Evolutionary conservation across 2,888 invertebrate genomes (phyloP).

Genomic region (Corbicula japonica): DNA sequence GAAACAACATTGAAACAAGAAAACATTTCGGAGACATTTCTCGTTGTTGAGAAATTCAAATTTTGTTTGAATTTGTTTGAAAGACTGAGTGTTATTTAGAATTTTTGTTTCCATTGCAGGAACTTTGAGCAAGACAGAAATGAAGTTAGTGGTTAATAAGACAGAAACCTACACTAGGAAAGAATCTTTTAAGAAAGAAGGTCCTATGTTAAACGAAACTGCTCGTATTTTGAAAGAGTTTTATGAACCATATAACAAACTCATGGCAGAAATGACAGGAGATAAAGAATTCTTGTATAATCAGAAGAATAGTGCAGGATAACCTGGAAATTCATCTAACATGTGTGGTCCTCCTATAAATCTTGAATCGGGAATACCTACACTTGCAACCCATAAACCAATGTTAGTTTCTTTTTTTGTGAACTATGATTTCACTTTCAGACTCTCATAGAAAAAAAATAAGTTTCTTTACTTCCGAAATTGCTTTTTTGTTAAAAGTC

Average conservation of each 20-base stretch:
- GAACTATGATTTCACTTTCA: too few species aligned
- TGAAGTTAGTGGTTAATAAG: conserved; percentile 3
- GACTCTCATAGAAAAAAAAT: too few species aligned
- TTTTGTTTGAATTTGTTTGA: conserved; percentile 4
- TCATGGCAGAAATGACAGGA: conserved; percentile 49
- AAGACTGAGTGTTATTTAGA: background rate
- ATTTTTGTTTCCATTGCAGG: conserved; percentile 17
- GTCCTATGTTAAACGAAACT: conserved; percentile 63
- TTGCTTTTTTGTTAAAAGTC: too few species aligned
- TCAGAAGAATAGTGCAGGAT: too few species aligned
- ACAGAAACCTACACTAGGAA: conserved; percentile 13
- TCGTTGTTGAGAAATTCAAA: too few species aligned
- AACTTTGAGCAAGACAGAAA: background rate
- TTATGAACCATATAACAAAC: conserved; percentile 65
- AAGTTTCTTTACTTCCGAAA: too few species aligned
- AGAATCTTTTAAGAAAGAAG: conserved; percentile 10
- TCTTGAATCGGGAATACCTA: too few species aligned
- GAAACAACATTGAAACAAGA: background rate
- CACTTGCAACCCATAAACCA: too few species aligned
- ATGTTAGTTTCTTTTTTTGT: too few species aligned
- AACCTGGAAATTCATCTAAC: too few species aligned
- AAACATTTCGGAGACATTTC: too few species aligned
- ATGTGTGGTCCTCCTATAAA: too few species aligned
- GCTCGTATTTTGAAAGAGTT: conserved; percentile 49
- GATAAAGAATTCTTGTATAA: conserved; percentile 49